Evolutionary conservation across 2,797 vertebrate genomes (phyloP).

Genomic region (Acanthurus leucopareius): DNA sequence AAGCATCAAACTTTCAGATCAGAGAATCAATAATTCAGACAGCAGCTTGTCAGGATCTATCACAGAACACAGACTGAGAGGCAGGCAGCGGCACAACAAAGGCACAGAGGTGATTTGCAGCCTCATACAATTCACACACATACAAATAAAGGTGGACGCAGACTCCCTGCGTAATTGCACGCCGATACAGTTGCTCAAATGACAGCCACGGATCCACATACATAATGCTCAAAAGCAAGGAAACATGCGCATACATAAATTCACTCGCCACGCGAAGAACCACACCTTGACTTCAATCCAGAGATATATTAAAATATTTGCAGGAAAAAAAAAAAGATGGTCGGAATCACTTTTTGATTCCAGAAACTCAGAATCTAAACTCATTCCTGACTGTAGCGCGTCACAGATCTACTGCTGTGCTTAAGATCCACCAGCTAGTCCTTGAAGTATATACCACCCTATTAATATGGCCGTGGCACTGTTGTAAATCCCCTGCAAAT

Average conservation of each 20-base stretch:
- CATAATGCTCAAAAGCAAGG: slow-evolving; percentile 22
- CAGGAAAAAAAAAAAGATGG: slow-evolving; percentile 35
- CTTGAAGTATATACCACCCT: slow-evolving; percentile 56
- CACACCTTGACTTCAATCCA: slow-evolving; percentile 27
- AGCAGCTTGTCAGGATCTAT: slow-evolving; percentile 82
- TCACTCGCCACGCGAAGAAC: slow-evolving; percentile 28
- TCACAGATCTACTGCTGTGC: slow-evolving; percentile 65
- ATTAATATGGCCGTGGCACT: slow-evolving; percentile 60
- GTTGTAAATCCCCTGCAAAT: slow-evolving; percentile 73
- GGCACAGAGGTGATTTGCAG: slow-evolving; percentile 74
- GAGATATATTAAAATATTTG: slow-evolving; percentile 1
- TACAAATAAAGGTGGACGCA: slow-evolving; percentile 62
- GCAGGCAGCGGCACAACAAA: slow-evolving; percentile 62
- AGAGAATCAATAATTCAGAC: slow-evolving; percentile 86
- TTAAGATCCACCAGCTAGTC: slow-evolving; percentile 61
- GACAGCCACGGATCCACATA: slow-evolving; percentile 4
- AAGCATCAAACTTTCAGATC: slow-evolving; percentile 87
- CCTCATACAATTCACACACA: slow-evolving; percentile 53
- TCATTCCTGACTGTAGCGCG: slow-evolving; percentile 18
- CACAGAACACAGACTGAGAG: slow-evolving; percentile 73
- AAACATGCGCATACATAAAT: slow-evolving; percentile 37
- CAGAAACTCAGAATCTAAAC: slow-evolving; percentile 40
- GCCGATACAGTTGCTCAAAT: background rate
- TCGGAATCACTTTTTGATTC: slow-evolving; percentile 57
- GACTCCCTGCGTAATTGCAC: slow-evolving; percentile 43